Evolutionary conservation across 2,888 invertebrate species (phyloP), one percentile per base, ranked within the genome.

Genomic region (Eudemis profundana): DNA sequence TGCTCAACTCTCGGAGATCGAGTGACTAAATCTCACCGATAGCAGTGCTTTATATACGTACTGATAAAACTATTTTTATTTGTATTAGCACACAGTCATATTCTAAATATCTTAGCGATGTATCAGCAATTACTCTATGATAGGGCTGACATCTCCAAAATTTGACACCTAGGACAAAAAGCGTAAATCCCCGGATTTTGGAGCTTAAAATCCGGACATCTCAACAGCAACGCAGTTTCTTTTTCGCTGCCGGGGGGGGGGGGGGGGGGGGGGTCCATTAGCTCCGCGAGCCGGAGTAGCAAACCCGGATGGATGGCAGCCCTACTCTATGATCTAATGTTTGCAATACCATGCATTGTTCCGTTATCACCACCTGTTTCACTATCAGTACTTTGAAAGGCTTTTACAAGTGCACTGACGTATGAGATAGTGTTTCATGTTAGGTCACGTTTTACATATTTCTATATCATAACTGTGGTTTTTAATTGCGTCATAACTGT

Each of bases 351-450:
- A 27, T 14, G 15, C 19, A 21, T 60, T 49, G 14, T 38, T 38
- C 8, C 33, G 38, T 47, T 53, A 53, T 60, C 57, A 12, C 27
- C 42, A 23, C 44, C 46, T 38, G 10, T 14, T 33, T 53, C 15
- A 29, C 14, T 51, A 64, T 53, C 44, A 63, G 63, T 40, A 49
- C 40, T 64, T 38, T 17, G 27, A 54, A 36, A 62, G 27, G 36
- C 53, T 62, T 42, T 33, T 33, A 33, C 33, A 44, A 44, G 33
- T 40, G 29, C 10, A 36, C 29, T 51, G 50, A 42, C 19, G 27
- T 54, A 44, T 40, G 5, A 47, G 27, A 49, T 56, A 40, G 23
- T n/a, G 36, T n/a, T n/a, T 51, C 0, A 8, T 14, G 8, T 46
- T 21, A 3, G 15, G 46, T 53, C 46, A 62, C 15, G 50, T 40